These are phyloP conservation scores for Oriolus oriolus DNA, from an alignment of 2,113 vertebrate genomes.

Conservation along the genomic window DNA sequence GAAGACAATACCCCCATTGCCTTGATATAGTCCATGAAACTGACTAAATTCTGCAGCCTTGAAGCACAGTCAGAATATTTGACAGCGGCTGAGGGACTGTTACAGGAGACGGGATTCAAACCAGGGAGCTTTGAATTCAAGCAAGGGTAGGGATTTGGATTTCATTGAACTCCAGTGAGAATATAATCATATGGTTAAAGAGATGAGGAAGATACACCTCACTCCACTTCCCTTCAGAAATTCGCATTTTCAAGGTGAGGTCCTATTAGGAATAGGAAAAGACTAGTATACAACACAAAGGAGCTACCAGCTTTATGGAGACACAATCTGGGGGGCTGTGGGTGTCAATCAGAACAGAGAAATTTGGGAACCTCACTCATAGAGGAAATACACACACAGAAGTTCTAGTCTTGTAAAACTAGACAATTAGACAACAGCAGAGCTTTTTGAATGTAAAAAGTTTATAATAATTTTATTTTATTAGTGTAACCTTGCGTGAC, in stretches of 20 bases:
- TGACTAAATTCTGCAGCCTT: not conserved
- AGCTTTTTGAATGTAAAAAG: not conserved
- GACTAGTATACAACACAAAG: not conserved
- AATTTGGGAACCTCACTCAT: not conserved
- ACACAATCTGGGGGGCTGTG: accelerated
- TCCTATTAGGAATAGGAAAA: not conserved
- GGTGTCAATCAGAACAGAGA: not conserved
- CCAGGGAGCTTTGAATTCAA: not conserved
- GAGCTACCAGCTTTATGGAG: not conserved
- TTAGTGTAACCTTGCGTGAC: not conserved
- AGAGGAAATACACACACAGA: not conserved
- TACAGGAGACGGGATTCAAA: not conserved
- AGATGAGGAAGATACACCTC: not conserved
- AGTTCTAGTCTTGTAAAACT: not conserved
- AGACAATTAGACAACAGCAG: not conserved
- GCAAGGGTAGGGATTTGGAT: not conserved
- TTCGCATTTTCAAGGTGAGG: not conserved
- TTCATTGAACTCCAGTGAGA: not conserved
- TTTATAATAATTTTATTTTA: not conserved
- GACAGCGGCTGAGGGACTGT: not conserved
- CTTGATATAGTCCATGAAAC: not conserved
- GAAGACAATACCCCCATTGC: not conserved
- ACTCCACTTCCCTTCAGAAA: not conserved
- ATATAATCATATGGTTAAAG: not conserved
- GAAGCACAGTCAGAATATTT: not conserved